phyloP scores from a whole-genome alignment of 2,797 vertebrate genomes.

The Ptychobarbus kaznakovi region DNA sequence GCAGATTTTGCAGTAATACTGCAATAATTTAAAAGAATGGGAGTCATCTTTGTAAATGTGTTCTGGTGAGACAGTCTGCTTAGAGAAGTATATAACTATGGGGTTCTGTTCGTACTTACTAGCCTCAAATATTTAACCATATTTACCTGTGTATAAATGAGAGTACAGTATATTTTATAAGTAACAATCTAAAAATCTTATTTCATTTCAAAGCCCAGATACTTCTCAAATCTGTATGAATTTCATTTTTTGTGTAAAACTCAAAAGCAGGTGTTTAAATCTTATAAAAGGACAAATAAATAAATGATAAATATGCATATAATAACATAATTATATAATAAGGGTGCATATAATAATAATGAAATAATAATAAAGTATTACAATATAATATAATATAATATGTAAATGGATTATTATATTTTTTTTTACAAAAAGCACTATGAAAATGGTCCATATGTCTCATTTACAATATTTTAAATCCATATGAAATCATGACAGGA shows the following conservation, averaged over 20 bases:
- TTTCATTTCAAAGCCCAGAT: not conserved
- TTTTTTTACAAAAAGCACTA: no score
- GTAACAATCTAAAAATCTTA: not conserved
- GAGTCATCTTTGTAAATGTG: not conserved
- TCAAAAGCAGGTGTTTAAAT: not conserved
- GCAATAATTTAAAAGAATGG: slow-evolving; percentile 1
- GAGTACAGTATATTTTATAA: not conserved
- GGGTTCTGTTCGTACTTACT: not conserved
- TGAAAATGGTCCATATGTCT: not conserved
- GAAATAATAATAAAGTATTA: no score
- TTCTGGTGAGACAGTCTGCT: slow-evolving; percentile 14
- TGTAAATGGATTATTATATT: no score
- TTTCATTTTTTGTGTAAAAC: not conserved
- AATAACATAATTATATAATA: no score
- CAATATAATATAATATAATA: no score
- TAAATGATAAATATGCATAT: not conserved
- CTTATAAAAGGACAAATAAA: not conserved
- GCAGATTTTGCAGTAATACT: slow-evolving; percentile 3
- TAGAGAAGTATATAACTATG: not conserved
- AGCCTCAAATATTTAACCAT: slow-evolving; percentile 19
- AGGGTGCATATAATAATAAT: no score
- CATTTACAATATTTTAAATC: not conserved
- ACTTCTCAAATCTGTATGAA: not conserved
- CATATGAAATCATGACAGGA: not conserved
- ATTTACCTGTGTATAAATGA: slow-evolving; percentile 1